Evolutionary conservation across 2,113 vertebrate species (phyloP), one percentile per base, ranked within the genome.

Genomic region (Dinomys branickii): DNA sequence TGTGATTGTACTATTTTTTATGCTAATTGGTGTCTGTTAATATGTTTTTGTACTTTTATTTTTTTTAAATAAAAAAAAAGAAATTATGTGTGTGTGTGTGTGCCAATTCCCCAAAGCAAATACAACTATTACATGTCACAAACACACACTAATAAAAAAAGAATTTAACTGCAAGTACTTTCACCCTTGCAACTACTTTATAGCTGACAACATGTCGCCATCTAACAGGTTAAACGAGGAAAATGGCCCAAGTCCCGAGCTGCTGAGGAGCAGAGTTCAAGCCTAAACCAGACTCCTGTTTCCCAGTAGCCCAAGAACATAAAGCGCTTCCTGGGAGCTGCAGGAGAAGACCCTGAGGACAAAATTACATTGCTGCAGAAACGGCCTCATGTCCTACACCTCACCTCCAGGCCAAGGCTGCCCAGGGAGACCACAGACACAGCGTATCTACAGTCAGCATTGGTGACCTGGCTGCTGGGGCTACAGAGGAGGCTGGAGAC

Each of bases 401-500:
- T 47, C 10, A 9, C 28, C n/a, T 22, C 14, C 71, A 95, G 47
- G 35, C 47, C 54, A 33, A 61, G 50, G 38, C 38, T 35, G n/a
- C 38, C 30, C 14, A 1, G 1, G 7, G 16, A 44, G 38, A 44
- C 58, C 86, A 63, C 30, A 20, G 54, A 19, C 20, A 58, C 59
- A 24, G 50, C 50, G 16, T 1, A 12, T 13, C 14, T 44, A 3
- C 2, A 9, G 17, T 19, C 71, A 47, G 33, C 7, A 2, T 12
- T 16, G 26, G 67, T 35, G 24, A 35, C 33, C 3, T 65, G 9
- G 0, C 6, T 24, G 2, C 3, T 16, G 26, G 2, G 16, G 52
- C 2, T 2, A 1, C 0, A 17, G 41, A 13, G 14, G 30, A n/a
- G 5, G 24, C n/a, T 1, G 6, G 65, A 69, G 44, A 14, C 0